Base-by-base conservation (phyloP, 2,113 vertebrate species). In the Ploceus nigricollis region DNA sequence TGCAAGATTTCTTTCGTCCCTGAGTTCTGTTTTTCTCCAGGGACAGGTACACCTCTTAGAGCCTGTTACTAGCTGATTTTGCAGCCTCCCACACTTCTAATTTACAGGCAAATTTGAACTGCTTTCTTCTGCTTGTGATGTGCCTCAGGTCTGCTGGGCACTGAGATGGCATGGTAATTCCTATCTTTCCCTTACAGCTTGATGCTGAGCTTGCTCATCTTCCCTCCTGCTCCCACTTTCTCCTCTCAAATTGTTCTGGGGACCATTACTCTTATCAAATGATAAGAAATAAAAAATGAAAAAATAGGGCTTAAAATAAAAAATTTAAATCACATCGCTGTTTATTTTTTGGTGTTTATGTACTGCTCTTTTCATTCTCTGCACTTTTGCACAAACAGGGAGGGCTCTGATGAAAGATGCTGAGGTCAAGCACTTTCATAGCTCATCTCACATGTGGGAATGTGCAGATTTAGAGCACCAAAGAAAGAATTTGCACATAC, bases 131-230 rank as follows among this genome's bases (percentile, higher is more conserved):
- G 3, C 57, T 68, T 78, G 12, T 54, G 50, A 69, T 76, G 35
- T 83, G 61, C 72, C 64, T 92, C 51, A 23, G 79, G 64, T 96
- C 82, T 94, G 56, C 79, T 89, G 68, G 88, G 76, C 72, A 90
- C 40, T 81, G 64, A 71, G 51, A 63, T 70, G 37, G 27, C 61
- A 44, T 11, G 12, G 44, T n/a, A 80, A 66, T 88, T 93, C 71
- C 75, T 76, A 39, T 77, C 21, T 77, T 85, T 79, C 66, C 56
- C 42, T 90, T 86, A 58, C 39, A 73, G 45, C 75, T 82, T 77
- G 87, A 28, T 82, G 53, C 58, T 94, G 89, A 80, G 61, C 50
- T 82, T 42, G 57, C 73, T 89, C 1, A 0, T 76, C 65, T 87
- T 47, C 50, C 54, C 35, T 90, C 47, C 78, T 80, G 37, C 48